Base-by-base conservation (phyloP, 2,797 vertebrate species). In the Gadopsis bispinosus region DNA sequence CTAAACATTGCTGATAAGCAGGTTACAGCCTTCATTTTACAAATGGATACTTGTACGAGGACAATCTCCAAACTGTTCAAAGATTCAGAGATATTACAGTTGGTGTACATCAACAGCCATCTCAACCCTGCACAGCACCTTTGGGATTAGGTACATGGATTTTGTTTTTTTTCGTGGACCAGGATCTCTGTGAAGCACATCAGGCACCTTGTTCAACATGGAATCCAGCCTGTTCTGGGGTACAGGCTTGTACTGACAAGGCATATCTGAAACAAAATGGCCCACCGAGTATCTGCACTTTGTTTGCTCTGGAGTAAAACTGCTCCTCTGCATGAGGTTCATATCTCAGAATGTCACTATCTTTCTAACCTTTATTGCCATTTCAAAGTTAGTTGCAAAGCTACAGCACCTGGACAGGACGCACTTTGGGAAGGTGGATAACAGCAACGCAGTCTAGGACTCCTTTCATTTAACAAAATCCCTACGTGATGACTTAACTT, bases 21-120 rank as follows among this genome's bases (percentile, higher is more conserved):
- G 39, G 8, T 37, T 55, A 75, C 26, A 53, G 66, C 58, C 61
- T 31, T 74, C 9, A 1, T 70, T 71, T 69, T n/a, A 39, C 39
- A 58, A 50, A 61, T 47, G 2, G 31, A 31, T 53, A 61, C 61
- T 47, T 58, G 29, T 53, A 50, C 45, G 5, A 9, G n/a, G 10
- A 50, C 5, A 35, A 19, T 19, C 43, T 39, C 20, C n/a, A 9
- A 61, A 43, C 63, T 55, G 35, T 13, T 31, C 19, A 55, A 19
- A 55, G 48, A 31, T n/a, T 20, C 8, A 53, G 60, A 41, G 31
- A 53, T 54, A 31, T 35, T 29, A 51, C 20, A 68, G 17, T 56
- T 16, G 7, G n/a, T 16, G 11, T 5, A 16, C 26, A 48, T 19
- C 17, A 68, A 20, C 37, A 39, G 14, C 50, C 12, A 29, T 64